Evolutionary conservation across 2,113 vertebrate genomes (phyloP).

Genomic region (Orientallactaga bullata): DNA sequence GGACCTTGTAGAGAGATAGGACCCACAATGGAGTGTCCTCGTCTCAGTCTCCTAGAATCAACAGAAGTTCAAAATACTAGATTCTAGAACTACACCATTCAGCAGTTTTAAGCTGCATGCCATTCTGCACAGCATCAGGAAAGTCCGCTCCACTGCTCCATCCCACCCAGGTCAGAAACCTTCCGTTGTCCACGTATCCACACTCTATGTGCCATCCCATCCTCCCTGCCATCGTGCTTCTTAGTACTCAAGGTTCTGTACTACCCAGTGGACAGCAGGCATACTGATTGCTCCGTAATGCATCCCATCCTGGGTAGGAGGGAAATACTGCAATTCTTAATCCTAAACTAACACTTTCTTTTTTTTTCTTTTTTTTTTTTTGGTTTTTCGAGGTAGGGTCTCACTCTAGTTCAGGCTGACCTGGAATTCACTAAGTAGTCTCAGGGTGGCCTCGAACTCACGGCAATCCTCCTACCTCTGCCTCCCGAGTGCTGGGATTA

Average conservation of each 20-base stretch:
- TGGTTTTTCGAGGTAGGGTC: too few species aligned
- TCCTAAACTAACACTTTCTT: too few species aligned
- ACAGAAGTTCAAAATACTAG: neutral
- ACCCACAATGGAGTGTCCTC: neutral
- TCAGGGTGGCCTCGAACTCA: too few species aligned
- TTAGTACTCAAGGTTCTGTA: neutral
- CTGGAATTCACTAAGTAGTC: too few species aligned
- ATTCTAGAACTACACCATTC: neutral
- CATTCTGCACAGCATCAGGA: neutral
- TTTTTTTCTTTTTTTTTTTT: too few species aligned
- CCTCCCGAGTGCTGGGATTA: too few species aligned
- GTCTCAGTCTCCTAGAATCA: neutral
- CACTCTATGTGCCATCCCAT: too few species aligned
- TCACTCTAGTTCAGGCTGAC: too few species aligned
- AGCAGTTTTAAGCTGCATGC: neutral
- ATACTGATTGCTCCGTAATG: neutral
- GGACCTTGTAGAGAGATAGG: too few species aligned
- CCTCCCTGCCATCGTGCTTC: neutral
- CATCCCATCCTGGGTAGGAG: neutral
- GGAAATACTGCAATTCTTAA: neutral
- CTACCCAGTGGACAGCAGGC: too few species aligned
- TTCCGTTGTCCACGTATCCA: neutral
- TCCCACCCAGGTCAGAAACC: rapidly evolving
- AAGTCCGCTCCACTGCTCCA: too few species aligned
- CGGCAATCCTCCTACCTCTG: too few species aligned